phyloP scores from a whole-genome alignment of 2,797 vertebrate species.

The Myiotriccus ornatus region DNA sequence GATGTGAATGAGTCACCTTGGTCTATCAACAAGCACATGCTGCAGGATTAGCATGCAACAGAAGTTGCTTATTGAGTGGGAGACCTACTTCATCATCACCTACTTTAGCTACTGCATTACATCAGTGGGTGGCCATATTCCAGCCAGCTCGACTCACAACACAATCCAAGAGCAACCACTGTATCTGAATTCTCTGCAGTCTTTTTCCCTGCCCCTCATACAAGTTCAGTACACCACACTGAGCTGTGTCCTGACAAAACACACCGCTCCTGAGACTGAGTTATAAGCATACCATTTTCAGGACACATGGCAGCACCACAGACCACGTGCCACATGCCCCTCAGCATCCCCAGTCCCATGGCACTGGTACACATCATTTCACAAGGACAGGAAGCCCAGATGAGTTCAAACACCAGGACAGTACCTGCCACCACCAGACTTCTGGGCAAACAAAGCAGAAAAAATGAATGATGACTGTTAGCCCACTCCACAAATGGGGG shows the following conservation, averaged over 20 bases:
- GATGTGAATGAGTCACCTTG: background rate
- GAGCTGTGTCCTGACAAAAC: background rate
- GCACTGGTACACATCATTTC: background rate
- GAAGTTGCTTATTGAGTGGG: background rate
- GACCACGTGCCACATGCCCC: background rate
- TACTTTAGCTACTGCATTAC: background rate
- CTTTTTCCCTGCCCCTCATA: background rate
- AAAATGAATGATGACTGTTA: background rate
- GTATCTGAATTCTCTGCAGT: background rate
- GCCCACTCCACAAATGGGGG: background rate
- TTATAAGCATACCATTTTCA: background rate
- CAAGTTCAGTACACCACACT: background rate
- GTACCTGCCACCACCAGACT: background rate
- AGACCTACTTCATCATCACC: background rate
- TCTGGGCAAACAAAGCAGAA: background rate
- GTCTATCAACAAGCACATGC: background rate
- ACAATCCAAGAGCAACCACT: background rate
- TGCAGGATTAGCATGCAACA: background rate
- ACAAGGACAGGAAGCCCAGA: background rate
- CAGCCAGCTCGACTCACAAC: background rate
- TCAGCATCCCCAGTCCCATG: background rate
- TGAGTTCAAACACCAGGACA: background rate
- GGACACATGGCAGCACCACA: background rate
- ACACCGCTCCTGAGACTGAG: background rate
- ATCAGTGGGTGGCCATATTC: background rate